Conservation (phyloP, 2,888 invertebrate species). For the Desoria tigrina region DNA sequence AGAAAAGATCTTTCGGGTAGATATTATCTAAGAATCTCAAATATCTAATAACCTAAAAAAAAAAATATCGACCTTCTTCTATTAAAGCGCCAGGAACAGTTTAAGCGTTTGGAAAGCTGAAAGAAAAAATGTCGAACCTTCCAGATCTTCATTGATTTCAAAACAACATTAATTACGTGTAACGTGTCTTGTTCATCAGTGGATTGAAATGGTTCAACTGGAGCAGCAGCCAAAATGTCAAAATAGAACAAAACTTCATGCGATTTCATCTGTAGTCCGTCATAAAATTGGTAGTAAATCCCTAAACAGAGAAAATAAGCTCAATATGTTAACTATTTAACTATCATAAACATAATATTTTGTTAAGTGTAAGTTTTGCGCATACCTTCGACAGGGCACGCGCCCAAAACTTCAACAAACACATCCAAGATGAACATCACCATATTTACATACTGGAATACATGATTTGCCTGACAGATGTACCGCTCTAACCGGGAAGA, state of each 20-base stretch:
- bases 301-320: conserved; percentile 31
- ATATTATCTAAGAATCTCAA: conserved; percentile 44
- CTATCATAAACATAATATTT: too few relatives aligned
- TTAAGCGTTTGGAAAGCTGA: not conserved
- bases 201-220: conserved; percentile 25
- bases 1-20: conserved; percentile 41
- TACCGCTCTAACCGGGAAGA: conserved; percentile 22
- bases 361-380: too few relatives aligned
- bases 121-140: conserved; percentile 26
- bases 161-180: not conserved
- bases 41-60: conserved; percentile 39
- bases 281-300: conserved; percentile 43
- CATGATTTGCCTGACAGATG: conserved; percentile 9
- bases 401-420: conserved; percentile 42
- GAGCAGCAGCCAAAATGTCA: conserved; percentile 42
- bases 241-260: conserved; percentile 35
- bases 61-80: not conserved
- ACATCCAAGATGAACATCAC: conserved; percentile 37
- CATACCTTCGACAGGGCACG: conserved; percentile 46
- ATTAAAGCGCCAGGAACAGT: too few relatives aligned
- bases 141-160: conserved; percentile 41
- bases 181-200: not conserved
- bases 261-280: conserved; percentile 35
- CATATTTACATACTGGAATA: not conserved
- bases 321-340: too few relatives aligned